Evolutionary conservation across 2,888 invertebrate genomes (phyloP).

Genomic region (Pheosia gnoma): DNA sequence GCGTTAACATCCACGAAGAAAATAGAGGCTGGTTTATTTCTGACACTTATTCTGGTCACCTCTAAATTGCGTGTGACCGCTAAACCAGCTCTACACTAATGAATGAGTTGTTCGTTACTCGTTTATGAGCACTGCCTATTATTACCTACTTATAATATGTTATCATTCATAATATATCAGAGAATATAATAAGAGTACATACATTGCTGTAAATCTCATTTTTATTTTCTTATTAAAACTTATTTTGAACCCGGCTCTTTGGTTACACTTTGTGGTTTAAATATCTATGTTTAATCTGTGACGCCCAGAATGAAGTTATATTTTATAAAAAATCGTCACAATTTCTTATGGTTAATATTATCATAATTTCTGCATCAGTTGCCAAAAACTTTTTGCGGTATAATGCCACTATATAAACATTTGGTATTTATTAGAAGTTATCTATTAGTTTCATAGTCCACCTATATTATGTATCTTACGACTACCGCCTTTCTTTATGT

Average conservation of each 20-base stretch:
- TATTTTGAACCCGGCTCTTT: too few relatives aligned
- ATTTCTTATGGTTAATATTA: background rate
- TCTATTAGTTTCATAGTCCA: background rate
- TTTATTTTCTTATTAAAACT: too few relatives aligned
- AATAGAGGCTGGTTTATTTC: conserved; percentile 60
- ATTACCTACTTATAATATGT: background rate
- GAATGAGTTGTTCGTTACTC: conserved; percentile 27
- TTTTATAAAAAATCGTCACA: too few relatives aligned
- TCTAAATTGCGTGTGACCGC: conserved; percentile 36
- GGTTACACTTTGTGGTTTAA: too few relatives aligned
- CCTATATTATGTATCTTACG: background rate
- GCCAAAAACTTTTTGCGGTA: background rate
- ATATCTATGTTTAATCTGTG: too few relatives aligned
- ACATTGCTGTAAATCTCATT: too few relatives aligned
- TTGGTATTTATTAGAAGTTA: background rate
- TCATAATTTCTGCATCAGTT: background rate
- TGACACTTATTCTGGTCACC: conserved; percentile 49
- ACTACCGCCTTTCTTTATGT: conserved; percentile 6
- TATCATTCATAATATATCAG: background rate
- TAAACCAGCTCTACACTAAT: conserved; percentile 17
- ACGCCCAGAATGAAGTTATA: too few relatives aligned
- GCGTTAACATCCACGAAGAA: conserved; percentile 54
- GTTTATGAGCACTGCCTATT: background rate
- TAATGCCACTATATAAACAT: background rate
- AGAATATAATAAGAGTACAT: background rate